Evolutionary conservation across 2,797 vertebrate genomes (phyloP), one percentile per base, ranked within the genome.

Genomic region (Crenuchus spilurus): DNA sequence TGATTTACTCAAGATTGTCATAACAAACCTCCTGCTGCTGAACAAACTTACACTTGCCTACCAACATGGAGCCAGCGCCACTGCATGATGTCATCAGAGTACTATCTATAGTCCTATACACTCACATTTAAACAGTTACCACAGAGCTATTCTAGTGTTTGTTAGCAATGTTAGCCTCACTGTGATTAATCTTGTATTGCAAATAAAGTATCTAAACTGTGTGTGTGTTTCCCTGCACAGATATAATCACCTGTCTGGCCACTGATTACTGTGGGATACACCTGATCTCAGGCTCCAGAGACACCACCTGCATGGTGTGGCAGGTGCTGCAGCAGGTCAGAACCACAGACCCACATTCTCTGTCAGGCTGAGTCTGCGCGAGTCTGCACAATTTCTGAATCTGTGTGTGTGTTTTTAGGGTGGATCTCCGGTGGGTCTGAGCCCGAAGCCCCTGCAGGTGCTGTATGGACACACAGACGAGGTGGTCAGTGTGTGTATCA

Each of bases 241-340:
- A 98, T 82, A 93, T 96, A 41, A 95, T 98, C 75, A 98, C 97
- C 44, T 99, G 97, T 86, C 86, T 99, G 88, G 93, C 95, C 1
- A 95, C 94, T 35, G 97, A 99, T 89, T 93, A 95, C 84, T 98
- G 94, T 81, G 95, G 96, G 73, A 95, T 98, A 79, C 93, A 99
- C 90, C 92, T 99, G 84, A 96, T 99, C 79, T 97, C 97, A 0
- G 97, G 97, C 63, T 99, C 97, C 80, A 95, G 92, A 85, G 97
- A 99, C 87, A 95, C 93, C 24, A 98, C 97, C 8, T 98, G 97
- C 82, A 97, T 99, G 93, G 95, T 99, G 88, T 99, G 97, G 97
- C 96, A 98, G 83, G 94, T 98, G 78, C 83, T 91, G 69, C 96
- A 97, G 74, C 96, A 99, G 95, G 97, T 97, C 28, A 18, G 64